Evolutionary conservation across 2,888 invertebrate species (phyloP), one percentile per base, ranked within the genome.

Genomic region (Pasiphila rectangulata): DNA sequence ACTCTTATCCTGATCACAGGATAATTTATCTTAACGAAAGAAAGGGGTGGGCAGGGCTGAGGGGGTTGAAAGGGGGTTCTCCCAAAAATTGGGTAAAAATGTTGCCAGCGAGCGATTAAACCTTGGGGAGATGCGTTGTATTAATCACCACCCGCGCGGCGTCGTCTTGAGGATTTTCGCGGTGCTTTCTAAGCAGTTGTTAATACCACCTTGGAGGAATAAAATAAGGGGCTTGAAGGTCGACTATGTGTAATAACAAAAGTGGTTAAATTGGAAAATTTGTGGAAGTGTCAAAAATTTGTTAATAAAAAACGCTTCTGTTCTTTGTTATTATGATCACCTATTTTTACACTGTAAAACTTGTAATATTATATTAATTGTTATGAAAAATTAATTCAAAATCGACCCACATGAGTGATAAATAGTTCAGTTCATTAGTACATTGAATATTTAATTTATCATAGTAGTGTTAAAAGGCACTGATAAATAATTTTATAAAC

Each of bases 11-110:
- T 83, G 87, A 88, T 87, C 87, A 79, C 71, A 72, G 84, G 84
- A 87, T 88, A 87, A 88, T 88, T 88, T 87, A 88, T 88, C 88
- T 88, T 86, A 85, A 86, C 83, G 87, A 88, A 88, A 87, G 86
- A 87, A 87, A 87, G 85, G 87, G 87, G 86, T 87, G 86, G 85
- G 77, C 67, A 63, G 66, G 64, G 47, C 40, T 46, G 51, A 50
- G 56, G 61, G 68, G 67, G 71, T 70, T 61, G 64, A 63, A 63
- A 63, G 63, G 67, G 65, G 69, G 63, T 52, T 71, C 73, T 40
- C 81, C 83, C 86, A 87, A 88, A 88, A 88, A 88, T 88, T 87
- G 88, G 85, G 87, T 87, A 88, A 88, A 88, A 88, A 88, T 88
- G 88, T 87, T 87, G 83, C 87, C 85, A 84, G 85, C 85, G 67